phyloP scores from a whole-genome alignment of 1,140 invertebrate genomes.

The Cecropterus lyciades region DNA sequence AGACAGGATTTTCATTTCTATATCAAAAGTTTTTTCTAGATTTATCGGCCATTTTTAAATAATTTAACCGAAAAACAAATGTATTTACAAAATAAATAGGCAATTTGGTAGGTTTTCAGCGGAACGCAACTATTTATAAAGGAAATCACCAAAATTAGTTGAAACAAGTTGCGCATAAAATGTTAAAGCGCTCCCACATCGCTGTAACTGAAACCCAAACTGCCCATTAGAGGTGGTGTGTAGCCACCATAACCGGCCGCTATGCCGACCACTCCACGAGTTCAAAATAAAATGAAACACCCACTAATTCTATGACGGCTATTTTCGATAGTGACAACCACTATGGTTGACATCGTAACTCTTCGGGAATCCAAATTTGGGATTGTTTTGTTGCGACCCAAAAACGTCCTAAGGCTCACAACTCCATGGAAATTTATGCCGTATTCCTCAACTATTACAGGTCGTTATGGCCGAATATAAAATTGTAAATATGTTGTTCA shows the following conservation, averaged over 20 bases:
- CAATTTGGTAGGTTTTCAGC: background rate
- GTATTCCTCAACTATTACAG: constrained; percentile 28
- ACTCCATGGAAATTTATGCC: constrained; percentile 38
- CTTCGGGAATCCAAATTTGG: constrained; percentile 73
- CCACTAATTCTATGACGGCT: constrained; percentile 37
- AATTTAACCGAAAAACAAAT: background rate
- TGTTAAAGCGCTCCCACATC: constrained; percentile 36
- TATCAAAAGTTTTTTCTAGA: too few species aligned
- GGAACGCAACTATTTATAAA: background rate
- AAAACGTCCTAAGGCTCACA: constrained; percentile 43
- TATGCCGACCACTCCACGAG: constrained; percentile 22
- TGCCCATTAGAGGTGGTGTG: constrained; percentile 36
- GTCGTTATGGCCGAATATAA: background rate
- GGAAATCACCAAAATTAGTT: constrained; percentile 23
- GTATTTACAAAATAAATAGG: background rate
- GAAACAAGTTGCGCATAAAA: constrained; percentile 27
- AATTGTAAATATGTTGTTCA: constrained; percentile 24
- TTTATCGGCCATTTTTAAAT: too few species aligned
- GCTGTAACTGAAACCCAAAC: constrained; percentile 45
- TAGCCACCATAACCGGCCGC: constrained; percentile 21
- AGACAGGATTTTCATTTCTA: too few species aligned
- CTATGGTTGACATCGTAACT: constrained; percentile 73
- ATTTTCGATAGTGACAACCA: constrained; percentile 63
- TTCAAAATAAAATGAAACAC: constrained; percentile 37
- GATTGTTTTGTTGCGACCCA: constrained; percentile 47